Conservation (phyloP, 2,888 invertebrate genomes). For the Sphecodes monilicornis region DNA sequence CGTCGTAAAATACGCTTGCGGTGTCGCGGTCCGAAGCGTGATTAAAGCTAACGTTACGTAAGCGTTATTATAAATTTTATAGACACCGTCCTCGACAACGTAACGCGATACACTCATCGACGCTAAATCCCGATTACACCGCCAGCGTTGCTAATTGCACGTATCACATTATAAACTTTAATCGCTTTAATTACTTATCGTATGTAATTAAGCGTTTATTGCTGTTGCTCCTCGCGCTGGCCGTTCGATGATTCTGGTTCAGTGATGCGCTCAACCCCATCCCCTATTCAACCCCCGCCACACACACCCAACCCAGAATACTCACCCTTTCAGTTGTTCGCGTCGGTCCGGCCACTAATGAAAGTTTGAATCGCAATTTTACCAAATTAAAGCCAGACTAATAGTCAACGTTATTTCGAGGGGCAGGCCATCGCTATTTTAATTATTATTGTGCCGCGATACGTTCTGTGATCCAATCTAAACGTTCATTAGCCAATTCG, state of each 20-base stretch:
- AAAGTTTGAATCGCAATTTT: slow-evolving; percentile 71
- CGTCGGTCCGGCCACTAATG: slow-evolving; percentile 57
- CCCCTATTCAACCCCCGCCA: neutral
- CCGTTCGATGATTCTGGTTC: slow-evolving; percentile 61
- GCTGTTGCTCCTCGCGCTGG: slow-evolving; percentile 57
- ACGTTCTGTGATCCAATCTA: slow-evolving; percentile 55
- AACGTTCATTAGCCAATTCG: slow-evolving; percentile 63
- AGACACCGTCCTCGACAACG: slow-evolving; percentile 34
- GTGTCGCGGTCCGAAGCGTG: slow-evolving; percentile 26
- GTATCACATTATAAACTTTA: slow-evolving; percentile 71
- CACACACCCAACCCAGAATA: neutral
- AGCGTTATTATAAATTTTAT: slow-evolving; percentile 63
- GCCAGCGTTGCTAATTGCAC: slow-evolving; percentile 66
- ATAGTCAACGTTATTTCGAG: slow-evolving; percentile 68
- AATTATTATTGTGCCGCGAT: slow-evolving; percentile 63
- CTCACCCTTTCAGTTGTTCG: slow-evolving; percentile 16
- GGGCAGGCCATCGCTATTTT: slow-evolving; percentile 62
- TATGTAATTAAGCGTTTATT: slow-evolving; percentile 73
- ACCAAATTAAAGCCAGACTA: slow-evolving; percentile 71
- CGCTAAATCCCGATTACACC: slow-evolving; percentile 63
- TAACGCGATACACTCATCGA: slow-evolving; percentile 55
- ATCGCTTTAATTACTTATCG: slow-evolving; percentile 73
- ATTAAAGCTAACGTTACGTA: slow-evolving; percentile 45
- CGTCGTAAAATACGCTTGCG: slow-evolving; percentile 25
- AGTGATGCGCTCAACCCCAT: slow-evolving; percentile 56